Evolutionary conservation across 2,797 vertebrate genomes (phyloP).

Genomic region (Pseudomugil gertrudae): DNA sequence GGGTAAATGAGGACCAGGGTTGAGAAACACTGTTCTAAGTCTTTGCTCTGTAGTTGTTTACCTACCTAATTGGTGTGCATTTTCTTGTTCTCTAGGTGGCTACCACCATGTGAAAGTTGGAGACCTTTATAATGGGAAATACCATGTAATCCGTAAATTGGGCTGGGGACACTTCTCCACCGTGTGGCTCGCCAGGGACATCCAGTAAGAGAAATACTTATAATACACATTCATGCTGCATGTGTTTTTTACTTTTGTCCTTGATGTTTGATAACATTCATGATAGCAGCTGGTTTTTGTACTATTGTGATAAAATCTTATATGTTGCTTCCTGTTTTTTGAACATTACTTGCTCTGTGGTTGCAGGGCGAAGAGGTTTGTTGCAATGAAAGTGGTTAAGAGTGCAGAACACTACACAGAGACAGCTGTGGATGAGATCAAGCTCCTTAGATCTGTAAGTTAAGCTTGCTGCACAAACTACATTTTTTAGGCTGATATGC

Average conservation of each 20-base stretch:
- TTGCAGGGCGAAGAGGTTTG: slow-evolving; percentile 92
- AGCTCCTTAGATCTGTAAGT: slow-evolving; percentile 95
- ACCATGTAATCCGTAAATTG: slow-evolving; percentile 97
- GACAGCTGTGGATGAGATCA: slow-evolving; percentile 97
- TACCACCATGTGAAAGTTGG: slow-evolving; percentile 99
- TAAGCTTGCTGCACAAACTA: not conserved
- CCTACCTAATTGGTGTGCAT: not conserved
- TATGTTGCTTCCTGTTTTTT: slow-evolving; percentile 39
- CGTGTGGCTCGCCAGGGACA: slow-evolving; percentile 98
- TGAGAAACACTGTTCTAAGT: not conserved
- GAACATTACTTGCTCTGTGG: slow-evolving; percentile 49
- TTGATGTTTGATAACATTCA: slow-evolving; percentile 11
- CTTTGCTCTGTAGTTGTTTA: not conserved
- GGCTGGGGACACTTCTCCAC: slow-evolving; percentile 99
- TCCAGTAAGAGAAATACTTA: slow-evolving; percentile 85
- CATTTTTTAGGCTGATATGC: not conserved
- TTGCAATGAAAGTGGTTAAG: slow-evolving; percentile 99
- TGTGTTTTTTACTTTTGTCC: slow-evolving; percentile 11
- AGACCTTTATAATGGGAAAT: slow-evolving; percentile 96
- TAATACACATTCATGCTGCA: not conserved
- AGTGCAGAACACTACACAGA: slow-evolving; percentile 99
- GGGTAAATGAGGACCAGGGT: no score
- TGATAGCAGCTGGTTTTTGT: not conserved
- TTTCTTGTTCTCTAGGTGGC: slow-evolving; percentile 82
- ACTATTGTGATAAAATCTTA: slow-evolving; percentile 8